A percentile compares a stretch with the other conserved stretches of the same genome.
These are phyloP conservation scores for Gambusia affinis DNA, from an alignment of 2,113 vertebrate genomes.

Conservation along the genomic window DNA sequence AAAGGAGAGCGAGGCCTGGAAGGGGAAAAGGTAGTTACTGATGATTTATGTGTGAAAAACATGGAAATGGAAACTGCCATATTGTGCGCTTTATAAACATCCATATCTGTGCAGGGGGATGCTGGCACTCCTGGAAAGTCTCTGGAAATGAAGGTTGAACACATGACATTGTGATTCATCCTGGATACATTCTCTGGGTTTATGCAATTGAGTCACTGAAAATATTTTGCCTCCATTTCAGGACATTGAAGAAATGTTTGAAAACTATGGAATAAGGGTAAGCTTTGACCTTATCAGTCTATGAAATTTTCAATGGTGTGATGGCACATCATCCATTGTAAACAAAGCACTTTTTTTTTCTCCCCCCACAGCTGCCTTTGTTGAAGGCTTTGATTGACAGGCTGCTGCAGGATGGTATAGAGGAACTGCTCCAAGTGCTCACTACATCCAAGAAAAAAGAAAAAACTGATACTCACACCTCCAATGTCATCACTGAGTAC, in stretches of 20 bases:
- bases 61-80: constrained; percentile 16
- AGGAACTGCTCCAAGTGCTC: constrained; percentile 75
- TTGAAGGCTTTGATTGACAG: constrained; percentile 84
- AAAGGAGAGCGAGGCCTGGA: constrained; percentile 72
- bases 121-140: constrained; percentile 70
- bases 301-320: background rate
- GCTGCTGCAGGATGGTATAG: constrained; percentile 82
- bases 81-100: constrained; percentile 1
- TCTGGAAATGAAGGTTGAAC: constrained; percentile 78
- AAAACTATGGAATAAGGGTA: constrained; percentile 88
- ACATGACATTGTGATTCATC: constrained; percentile 5
- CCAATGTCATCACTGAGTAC: constrained; percentile 65
- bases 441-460: constrained; percentile 54
- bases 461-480: constrained; percentile 66
- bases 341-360: constrained; percentile 28
- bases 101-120: constrained; percentile 70
- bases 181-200: background rate
- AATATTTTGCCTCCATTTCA: constrained; percentile 56
- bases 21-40: constrained; percentile 73
- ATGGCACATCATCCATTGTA: background rate
- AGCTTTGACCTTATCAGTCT: constrained; percentile 17
- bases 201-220: constrained; percentile 9
- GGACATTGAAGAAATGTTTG: constrained; percentile 89
- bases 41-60: constrained; percentile 8
- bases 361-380: constrained; percentile 78